Evolutionary conservation across 2,113 vertebrate genomes (phyloP).

Genomic region (Mesoclemmys tuberculata): DNA sequence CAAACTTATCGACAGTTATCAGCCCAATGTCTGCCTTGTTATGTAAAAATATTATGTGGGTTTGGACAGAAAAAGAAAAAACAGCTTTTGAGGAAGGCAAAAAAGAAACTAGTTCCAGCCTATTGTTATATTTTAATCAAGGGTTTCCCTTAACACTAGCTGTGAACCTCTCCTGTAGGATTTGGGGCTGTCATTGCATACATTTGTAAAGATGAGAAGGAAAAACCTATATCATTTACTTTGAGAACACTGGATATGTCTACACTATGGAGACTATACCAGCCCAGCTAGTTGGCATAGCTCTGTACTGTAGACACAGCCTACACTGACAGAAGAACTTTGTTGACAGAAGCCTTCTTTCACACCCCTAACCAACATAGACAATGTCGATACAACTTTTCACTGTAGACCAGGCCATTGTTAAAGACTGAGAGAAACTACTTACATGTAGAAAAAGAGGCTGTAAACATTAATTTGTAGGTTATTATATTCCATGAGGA

Average conservation of each 20-base stretch:
- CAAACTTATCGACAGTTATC: neutral
- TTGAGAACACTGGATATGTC: neutral
- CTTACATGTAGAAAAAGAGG: neutral
- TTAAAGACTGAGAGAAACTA: neutral
- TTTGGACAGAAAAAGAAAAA: neutral
- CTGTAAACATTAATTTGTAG: neutral
- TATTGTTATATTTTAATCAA: neutral
- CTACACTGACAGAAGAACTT: neutral
- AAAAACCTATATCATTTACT: neutral
- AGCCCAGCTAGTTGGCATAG: neutral
- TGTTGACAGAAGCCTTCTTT: no score
- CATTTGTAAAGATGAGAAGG: neutral
- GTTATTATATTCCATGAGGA: neutral
- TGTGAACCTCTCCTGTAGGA: neutral
- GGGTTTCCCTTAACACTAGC: neutral
- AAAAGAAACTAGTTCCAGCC: neutral
- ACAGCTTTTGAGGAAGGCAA: neutral
- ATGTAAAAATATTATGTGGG: neutral
- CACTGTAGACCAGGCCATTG: neutral
- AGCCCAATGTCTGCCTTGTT: neutral
- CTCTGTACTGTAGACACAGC: neutral
- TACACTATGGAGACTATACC: neutral
- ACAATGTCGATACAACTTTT: no score
- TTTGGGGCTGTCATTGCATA: neutral
- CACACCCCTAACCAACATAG: no score